These are phyloP conservation scores for zebrafish (Danio rerio) DNA, from an alignment of 2,113 vertebrate genomes.

Conservation along the genomic window GRCz12tu NC_133197.1:11301001-11301500, in stretches of 20 bases:
- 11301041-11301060: too few species aligned
- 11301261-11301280: conserved; percentile 82
- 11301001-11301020: too few species aligned
- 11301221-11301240: background rate
- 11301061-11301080: too few species aligned
- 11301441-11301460: background rate
- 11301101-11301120: too few species aligned
- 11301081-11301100: too few species aligned
- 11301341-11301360: conserved; percentile 68
- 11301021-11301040: too few species aligned
- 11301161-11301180: too few species aligned
- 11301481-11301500: background rate
- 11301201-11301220: too few species aligned
- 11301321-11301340: conserved; percentile 74
- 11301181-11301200: too few species aligned
- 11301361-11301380: conserved; percentile 61
- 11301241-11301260: background rate
- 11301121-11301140: too few species aligned
- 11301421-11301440: background rate
- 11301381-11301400: background rate
- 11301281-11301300: conserved; percentile 70
- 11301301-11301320: conserved; percentile 74
- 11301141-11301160: too few species aligned
- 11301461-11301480: background rate
- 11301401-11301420: background rate